Conservation (phyloP, 2,113 vertebrate species). For the Solea senegalensis region DNA sequence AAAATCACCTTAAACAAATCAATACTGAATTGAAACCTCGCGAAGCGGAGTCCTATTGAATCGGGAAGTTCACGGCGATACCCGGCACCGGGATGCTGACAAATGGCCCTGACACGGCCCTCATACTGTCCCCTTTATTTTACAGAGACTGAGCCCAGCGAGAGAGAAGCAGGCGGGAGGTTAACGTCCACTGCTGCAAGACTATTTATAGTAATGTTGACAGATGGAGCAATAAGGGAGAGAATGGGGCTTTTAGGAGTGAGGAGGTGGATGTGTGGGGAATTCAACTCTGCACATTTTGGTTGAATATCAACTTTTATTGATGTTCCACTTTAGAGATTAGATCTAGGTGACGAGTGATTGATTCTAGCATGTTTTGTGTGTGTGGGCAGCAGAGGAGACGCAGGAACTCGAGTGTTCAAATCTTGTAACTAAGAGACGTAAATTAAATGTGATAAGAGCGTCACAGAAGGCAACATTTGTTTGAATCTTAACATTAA, state of each 20-base stretch:
- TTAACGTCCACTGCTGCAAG: conserved; percentile 62
- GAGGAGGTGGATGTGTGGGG: conserved; percentile 15
- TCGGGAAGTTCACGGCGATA: too few species aligned
- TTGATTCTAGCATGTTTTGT: background rate
- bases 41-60: too few species aligned
- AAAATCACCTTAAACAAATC: too few species aligned
- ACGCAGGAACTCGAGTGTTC: background rate
- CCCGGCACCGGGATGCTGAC: conserved; percentile 10
- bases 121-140: conserved; percentile 67
- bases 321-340: conserved; percentile 37
- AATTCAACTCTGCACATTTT: conserved; percentile 24
- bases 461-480: conserved; percentile 1
- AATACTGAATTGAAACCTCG: too few species aligned
- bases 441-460: conserved; percentile 7
- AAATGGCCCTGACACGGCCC: conserved; percentile 52
- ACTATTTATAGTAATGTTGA: conserved; percentile 77
- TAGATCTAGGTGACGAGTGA: conserved; percentile 21
- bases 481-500: background rate
- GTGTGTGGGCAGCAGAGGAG: conserved; percentile 36
- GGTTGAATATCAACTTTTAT: conserved; percentile 10
- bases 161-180: conserved; percentile 54
- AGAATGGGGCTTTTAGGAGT: conserved; percentile 24
- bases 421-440: conserved; percentile 36
- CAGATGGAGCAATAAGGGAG: conserved; percentile 48
- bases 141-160: conserved; percentile 47